Base-by-base conservation (phyloP, 2,113 vertebrate genomes). In the Stigmatopora nigra region DNA sequence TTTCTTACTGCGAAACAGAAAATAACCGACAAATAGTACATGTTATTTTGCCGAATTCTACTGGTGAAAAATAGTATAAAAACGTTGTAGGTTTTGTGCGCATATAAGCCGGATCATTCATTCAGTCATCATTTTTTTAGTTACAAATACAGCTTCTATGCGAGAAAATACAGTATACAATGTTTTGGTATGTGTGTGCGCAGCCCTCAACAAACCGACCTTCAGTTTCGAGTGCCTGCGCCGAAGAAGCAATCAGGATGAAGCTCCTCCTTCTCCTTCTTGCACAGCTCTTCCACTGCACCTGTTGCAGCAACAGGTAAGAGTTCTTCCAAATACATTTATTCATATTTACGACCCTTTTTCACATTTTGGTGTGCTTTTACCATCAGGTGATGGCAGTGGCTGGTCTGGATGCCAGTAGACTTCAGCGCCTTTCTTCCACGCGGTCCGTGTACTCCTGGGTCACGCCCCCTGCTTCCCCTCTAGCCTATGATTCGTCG, bases 221-320 rank as follows among this genome's bases (percentile, higher is more conserved):
- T 99, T 99, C 84, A 95, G 90, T 72, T 97, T 99, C 0, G 94
- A 98, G 92, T 97, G 95, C 91, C 92, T 98, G 75, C 92, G 96
- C 16, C 89, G 93, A 78, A 93, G 93, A 68, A 87, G 87, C 71
- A 94, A 94, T 86, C 91, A 92, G 69, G 93, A 95, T 0, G 91
- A 93, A 0, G 15, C 88, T 84, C 0, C 88, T 90, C 91, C 7
- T 80, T 92, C 16, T 81, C 86, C 45, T 80, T 65, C 92, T 68
- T 94, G 87, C 74, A 92, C 95, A 0, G 93, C 94, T 69, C 87
- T 97, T 73, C 95, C 94, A 0, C 89, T 97, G 57, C 95, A 96
- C 76, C 86, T 97, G 77, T 92, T 96, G 89, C 96, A 99, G 68
- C 95, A 98, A 63, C 96, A 98, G 93, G 95, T 98, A 60, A 7